These are phyloP conservation scores for Zhuqinia jingwanae DNA, from an alignment of 2,888 invertebrate genomes.

Conservation along the genomic window DNA sequence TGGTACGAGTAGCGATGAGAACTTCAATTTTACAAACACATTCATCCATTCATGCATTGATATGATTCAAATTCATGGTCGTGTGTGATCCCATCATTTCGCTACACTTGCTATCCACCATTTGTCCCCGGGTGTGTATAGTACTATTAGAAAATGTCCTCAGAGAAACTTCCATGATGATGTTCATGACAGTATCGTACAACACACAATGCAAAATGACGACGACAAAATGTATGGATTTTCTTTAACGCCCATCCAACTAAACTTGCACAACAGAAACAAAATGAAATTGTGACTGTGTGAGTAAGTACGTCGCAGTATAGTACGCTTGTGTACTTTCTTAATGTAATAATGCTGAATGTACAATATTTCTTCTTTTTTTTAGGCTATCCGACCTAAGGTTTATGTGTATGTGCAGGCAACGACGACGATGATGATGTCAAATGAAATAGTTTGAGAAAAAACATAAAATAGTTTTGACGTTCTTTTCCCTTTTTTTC, in stretches of 20 bases:
- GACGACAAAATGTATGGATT: slow-evolving; percentile 12
- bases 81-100: slow-evolving; percentile 72
- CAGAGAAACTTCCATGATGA: neutral
- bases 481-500: too few relatives aligned
- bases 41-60: slow-evolving; percentile 64
- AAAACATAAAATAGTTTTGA: neutral
- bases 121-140: neutral
- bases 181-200: neutral
- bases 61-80: slow-evolving; percentile 66
- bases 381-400: too few relatives aligned
- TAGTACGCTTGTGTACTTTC: too few relatives aligned
- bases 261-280: neutral
- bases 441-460: neutral
- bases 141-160: neutral
- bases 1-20: too few relatives aligned
- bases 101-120: slow-evolving; percentile 58
- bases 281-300: neutral
- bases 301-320: too few relatives aligned
- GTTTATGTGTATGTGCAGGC: too few relatives aligned
- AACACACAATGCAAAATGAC: too few relatives aligned
- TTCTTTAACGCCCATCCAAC: neutral
- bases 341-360: neutral
- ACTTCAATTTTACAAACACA: slow-evolving; percentile 29
- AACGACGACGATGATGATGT: neutral
- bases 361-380: neutral